Evolutionary conservation across 2,113 vertebrate genomes (phyloP).

Genomic region (Planiliza haematocheilus): DNA sequence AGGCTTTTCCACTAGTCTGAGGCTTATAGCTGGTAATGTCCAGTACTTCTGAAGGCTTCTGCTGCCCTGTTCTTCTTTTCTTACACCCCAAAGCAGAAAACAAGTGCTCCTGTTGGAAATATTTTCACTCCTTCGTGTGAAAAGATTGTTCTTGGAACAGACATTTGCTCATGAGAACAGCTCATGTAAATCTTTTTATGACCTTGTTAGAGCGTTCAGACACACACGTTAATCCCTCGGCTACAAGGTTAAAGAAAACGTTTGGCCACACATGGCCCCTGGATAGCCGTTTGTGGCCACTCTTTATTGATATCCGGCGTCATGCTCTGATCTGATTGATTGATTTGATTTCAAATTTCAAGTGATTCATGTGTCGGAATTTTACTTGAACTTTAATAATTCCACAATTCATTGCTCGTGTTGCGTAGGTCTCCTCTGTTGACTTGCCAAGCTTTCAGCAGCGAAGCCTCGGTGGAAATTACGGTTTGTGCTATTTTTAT

Average conservation of each 20-base stretch:
- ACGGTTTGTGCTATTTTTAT: conserved; percentile 24
- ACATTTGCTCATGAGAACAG: conserved; percentile 21
- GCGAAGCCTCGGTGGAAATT: background rate
- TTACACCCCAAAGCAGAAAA: conserved; percentile 11
- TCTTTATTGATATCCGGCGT: conserved; percentile 25
- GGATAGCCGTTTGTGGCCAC: conserved; percentile 36
- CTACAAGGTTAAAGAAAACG: conserved; percentile 32
- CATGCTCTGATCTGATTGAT: conserved; percentile 25
- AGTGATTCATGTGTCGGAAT: conserved; percentile 45
- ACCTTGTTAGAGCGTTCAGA: conserved; percentile 22
- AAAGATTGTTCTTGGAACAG: conserved; percentile 39
- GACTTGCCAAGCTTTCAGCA: conserved; percentile 5
- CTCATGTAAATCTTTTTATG: conserved; percentile 33
- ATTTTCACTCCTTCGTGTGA: background rate
- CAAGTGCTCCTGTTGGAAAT: conserved; percentile 27
- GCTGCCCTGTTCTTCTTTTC: background rate
- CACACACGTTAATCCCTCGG: conserved; percentile 10
- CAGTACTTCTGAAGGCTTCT: background rate
- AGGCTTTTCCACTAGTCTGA: background rate
- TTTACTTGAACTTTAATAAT: conserved; percentile 20
- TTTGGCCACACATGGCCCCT: conserved; percentile 18
- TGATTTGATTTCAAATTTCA: conserved; percentile 38
- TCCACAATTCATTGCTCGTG: conserved; percentile 12
- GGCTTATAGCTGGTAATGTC: background rate
- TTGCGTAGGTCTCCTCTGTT: conserved; percentile 25